Conservation (phyloP, 2,113 vertebrate genomes). For the Recurvirostra avosetta region DNA sequence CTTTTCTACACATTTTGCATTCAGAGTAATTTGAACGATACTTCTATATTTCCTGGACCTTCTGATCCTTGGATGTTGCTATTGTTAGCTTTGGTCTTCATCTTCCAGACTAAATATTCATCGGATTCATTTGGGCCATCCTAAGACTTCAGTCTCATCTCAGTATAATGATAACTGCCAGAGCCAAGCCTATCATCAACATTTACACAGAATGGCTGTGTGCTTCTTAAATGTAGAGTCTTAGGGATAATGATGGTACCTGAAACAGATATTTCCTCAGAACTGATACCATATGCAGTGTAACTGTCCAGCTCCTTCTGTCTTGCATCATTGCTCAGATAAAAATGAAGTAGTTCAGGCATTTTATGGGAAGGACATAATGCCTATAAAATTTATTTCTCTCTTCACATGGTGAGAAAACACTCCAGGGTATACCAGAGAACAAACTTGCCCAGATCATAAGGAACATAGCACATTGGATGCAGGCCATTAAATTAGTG, state of each 20-base stretch:
- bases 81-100: conserved; percentile 13
- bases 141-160: conserved; percentile 3
- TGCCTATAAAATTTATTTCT: conserved; percentile 56
- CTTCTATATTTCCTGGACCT: conserved; percentile 7
- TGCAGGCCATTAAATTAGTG: conserved; percentile 53
- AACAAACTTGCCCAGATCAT: conserved; percentile 29
- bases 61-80: conserved; percentile 19
- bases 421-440: not conserved
- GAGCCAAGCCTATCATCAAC: conserved; percentile 19
- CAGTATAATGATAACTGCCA: not conserved
- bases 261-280: conserved; percentile 36
- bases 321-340: conserved; percentile 50
- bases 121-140: conserved; percentile 15
- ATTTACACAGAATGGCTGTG: conserved; percentile 35
- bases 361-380: conserved; percentile 54
- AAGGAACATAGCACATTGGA: not conserved
- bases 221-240: conserved; percentile 25
- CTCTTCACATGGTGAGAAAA: not conserved
- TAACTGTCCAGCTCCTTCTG: not conserved
- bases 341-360: conserved; percentile 53
- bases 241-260: not conserved
- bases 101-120: conserved; percentile 46
- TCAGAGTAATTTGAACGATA: not conserved
- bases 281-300: not conserved
- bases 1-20: not conserved